Conservation (phyloP, 2,888 invertebrate genomes). For the Steinernema carpocapsae region DNA sequence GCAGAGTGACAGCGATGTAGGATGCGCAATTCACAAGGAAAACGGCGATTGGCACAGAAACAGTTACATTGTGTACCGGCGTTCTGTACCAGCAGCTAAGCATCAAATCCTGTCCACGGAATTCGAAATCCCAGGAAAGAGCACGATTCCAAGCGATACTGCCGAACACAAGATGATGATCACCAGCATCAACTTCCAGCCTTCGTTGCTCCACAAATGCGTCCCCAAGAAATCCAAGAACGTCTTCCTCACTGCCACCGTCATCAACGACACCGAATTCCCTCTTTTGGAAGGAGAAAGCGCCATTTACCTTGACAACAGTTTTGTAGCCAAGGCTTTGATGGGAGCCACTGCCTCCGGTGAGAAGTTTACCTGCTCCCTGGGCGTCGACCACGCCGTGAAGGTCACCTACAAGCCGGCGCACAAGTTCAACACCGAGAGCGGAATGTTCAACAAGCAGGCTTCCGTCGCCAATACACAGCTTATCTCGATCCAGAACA, state of each 20-base stretch:
- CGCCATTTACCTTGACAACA: constrained; percentile 57
- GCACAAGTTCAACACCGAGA: constrained; percentile 58
- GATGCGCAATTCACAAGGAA: too few species aligned
- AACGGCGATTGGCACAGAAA: too few species aligned
- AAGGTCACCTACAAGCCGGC: constrained; percentile 69
- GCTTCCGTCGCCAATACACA: constrained; percentile 52
- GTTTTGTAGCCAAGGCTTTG: constrained; percentile 54
- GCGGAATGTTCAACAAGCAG: constrained; percentile 2
- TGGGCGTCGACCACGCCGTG: constrained; percentile 70
- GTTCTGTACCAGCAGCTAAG: too few species aligned
- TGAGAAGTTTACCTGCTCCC: constrained; percentile 70
- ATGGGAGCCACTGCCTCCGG: constrained; percentile 69
- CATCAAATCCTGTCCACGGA: constrained; percentile 59
- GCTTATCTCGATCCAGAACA: constrained; percentile 57
- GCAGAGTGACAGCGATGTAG: too few species aligned
- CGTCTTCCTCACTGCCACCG: constrained; percentile 58
- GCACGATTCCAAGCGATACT: constrained; percentile 69
- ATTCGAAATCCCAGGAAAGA: constrained; percentile 46
- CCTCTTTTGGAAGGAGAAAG: constrained; percentile 56
- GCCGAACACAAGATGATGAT: constrained; percentile 65
- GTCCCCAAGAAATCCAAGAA: constrained; percentile 48
- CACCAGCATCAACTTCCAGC: constrained; percentile 22
- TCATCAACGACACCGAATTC: constrained; percentile 52
- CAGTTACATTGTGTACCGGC: too few species aligned
- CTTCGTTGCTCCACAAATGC: constrained; percentile 33